These are phyloP conservation scores for Caprella mutica DNA, from an alignment of 2,888 invertebrate genomes.

Conservation along the genomic window DNA sequence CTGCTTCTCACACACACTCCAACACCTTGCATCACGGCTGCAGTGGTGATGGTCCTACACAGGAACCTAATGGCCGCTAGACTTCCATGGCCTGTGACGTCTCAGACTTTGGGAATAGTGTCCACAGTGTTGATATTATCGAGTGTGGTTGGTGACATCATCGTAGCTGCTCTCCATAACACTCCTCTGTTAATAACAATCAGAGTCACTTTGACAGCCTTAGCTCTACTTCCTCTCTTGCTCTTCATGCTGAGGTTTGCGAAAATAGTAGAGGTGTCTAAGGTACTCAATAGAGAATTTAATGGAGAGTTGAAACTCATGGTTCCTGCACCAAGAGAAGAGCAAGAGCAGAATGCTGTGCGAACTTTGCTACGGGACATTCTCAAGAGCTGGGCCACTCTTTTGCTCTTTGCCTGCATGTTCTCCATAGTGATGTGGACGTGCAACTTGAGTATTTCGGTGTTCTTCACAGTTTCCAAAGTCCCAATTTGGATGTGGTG, in stretches of 20 bases:
- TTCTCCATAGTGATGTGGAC: slow-evolving; percentile 1
- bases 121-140: slow-evolving; percentile 15
- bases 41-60: slow-evolving; percentile 16
- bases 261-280: slow-evolving; percentile 9
- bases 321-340: slow-evolving; percentile 20
- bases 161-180: slow-evolving; percentile 22
- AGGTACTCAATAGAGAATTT: slow-evolving; percentile 20
- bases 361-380: slow-evolving; percentile 7
- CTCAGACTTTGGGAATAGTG: slow-evolving; percentile 9
- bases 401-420: slow-evolving; percentile 4
- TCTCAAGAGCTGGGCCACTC: slow-evolving; percentile 4
- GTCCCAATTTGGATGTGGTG: slow-evolving; percentile 14
- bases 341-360: neutral
- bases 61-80: slow-evolving; percentile 23
- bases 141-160: slow-evolving; percentile 19
- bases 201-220: slow-evolving; percentile 16
- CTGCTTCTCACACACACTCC: slow-evolving; percentile 26
- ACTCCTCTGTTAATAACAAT: slow-evolving; percentile 20
- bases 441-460: slow-evolving; percentile 12
- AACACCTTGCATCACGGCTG: slow-evolving; percentile 20
- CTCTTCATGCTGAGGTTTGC: slow-evolving; percentile 15
- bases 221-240: slow-evolving; percentile 9
- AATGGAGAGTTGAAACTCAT: slow-evolving; percentile 28
- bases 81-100: slow-evolving; percentile 18
- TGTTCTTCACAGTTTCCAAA: slow-evolving; percentile 10